Conservation (phyloP, 1,140 invertebrate genomes). For the Pinna nobilis region DNA sequence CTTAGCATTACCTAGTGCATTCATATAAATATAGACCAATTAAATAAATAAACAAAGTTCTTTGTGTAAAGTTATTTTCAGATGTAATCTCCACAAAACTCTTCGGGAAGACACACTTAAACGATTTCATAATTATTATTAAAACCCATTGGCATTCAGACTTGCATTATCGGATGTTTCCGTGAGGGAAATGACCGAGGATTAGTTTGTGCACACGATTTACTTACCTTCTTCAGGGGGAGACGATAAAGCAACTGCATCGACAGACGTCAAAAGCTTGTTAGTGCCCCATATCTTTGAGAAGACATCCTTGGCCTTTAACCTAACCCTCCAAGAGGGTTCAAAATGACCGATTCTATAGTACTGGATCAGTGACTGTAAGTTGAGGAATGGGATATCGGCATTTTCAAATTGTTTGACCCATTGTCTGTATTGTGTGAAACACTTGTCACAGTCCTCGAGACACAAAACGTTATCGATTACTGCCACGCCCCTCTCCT, state of each 20-base stretch:
- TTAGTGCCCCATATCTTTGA: slow-evolving; percentile 38
- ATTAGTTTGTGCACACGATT: too few species aligned
- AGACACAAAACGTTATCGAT: slow-evolving; percentile 21
- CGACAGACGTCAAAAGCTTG: slow-evolving; percentile 39
- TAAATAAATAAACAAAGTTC: too few species aligned
- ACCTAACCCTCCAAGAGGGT: slow-evolving; percentile 32
- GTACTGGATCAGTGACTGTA: slow-evolving; percentile 22
- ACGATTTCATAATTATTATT: too few species aligned
- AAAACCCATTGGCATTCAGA: too few species aligned
- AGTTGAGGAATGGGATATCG: not conserved
- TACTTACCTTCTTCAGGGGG: slow-evolving; percentile 38
- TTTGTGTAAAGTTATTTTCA: too few species aligned
- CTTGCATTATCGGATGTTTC: too few species aligned
- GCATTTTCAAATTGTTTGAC: slow-evolving; percentile 12
- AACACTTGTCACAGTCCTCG: slow-evolving; percentile 25
- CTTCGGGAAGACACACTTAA: too few species aligned
- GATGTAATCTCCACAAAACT: too few species aligned
- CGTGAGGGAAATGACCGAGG: too few species aligned
- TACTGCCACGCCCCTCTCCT: slow-evolving; percentile 24
- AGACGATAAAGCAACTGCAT: slow-evolving; percentile 34
- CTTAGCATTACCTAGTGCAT: too few species aligned
- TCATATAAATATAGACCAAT: too few species aligned
- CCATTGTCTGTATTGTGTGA: slow-evolving; percentile 18
- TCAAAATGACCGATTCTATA: slow-evolving; percentile 38
- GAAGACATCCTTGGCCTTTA: slow-evolving; percentile 43